These are phyloP conservation scores for Scomber scombrus DNA, from an alignment of 2,113 vertebrate genomes.

Conservation along the genomic window DNA sequence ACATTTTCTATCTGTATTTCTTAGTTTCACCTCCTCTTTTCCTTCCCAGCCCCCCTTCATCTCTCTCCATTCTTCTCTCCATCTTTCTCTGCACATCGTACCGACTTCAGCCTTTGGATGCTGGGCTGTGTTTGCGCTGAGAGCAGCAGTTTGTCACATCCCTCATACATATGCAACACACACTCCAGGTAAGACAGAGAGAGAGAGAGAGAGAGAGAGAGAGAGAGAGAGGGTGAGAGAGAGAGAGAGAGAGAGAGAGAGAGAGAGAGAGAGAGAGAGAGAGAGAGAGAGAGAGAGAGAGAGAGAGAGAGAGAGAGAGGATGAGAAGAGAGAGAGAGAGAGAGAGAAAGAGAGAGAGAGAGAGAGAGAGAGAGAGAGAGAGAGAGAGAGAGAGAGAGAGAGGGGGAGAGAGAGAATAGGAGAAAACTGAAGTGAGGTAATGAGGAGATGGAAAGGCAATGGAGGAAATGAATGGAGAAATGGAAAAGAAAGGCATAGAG, in stretches of 20 bases:
- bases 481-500: conserved; percentile 18
- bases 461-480: conserved; percentile 55
- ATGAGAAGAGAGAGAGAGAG: neutral
- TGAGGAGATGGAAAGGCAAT: conserved; percentile 49
- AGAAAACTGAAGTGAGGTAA: conserved; percentile 34
- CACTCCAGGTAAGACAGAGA: conserved; percentile 51
- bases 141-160: conserved; percentile 72
- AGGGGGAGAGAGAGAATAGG: conserved; percentile 9
- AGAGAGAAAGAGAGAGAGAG: neutral
- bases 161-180: conserved; percentile 77
- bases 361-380: neutral
- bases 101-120: conserved; percentile 25
- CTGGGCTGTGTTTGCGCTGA: conserved; percentile 66
- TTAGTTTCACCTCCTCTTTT: neutral
- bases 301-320: neutral
- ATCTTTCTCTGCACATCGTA: conserved; percentile 15
- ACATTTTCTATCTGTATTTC: neutral
- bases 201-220: neutral
- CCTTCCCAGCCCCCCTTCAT: too few species aligned
- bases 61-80: neutral
- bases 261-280: conserved; percentile 10
- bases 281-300: conserved; percentile 1
- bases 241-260: neutral
- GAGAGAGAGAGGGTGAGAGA: neutral
- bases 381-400: neutral